These are phyloP conservation scores for Channallabes apus DNA, from an alignment of 2,797 vertebrate species.

Conservation along the genomic window DNA sequence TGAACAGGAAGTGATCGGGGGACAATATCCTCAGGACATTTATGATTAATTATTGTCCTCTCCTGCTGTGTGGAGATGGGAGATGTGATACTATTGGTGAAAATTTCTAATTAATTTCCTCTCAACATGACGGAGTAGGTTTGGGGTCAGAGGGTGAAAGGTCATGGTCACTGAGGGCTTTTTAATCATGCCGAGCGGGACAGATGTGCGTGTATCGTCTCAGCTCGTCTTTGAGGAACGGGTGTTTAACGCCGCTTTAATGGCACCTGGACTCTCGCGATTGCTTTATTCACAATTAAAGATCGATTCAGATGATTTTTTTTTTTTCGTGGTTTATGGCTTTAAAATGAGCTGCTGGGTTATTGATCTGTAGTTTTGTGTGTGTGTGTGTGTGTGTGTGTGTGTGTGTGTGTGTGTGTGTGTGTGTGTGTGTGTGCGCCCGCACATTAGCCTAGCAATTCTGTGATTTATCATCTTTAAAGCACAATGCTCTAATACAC, in stretches of 20 bases:
- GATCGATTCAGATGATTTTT: slow-evolving; percentile 69
- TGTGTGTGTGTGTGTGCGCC: not conserved
- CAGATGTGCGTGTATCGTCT: slow-evolving; percentile 71
- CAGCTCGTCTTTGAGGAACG: slow-evolving; percentile 69
- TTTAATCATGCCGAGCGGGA: slow-evolving; percentile 94
- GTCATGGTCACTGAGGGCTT: slow-evolving; percentile 91
- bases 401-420: too few species aligned
- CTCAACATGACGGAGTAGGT: slow-evolving; percentile 89
- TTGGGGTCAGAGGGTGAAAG: slow-evolving; percentile 87
- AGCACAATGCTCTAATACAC: not conserved
- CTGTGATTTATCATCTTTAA: not conserved
- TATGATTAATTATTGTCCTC: not conserved
- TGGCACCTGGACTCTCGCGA: slow-evolving; percentile 64
- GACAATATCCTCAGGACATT: not conserved
- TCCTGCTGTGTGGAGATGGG: slow-evolving; percentile 55
- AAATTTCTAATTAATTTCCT: slow-evolving; percentile 96
- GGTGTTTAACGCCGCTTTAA: slow-evolving; percentile 81
- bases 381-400: too few species aligned
- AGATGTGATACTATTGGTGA: slow-evolving; percentile 81
- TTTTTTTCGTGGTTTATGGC: slow-evolving; percentile 64
- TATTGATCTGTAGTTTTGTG: slow-evolving; percentile 12
- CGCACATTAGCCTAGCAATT: not conserved
- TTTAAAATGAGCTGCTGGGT: slow-evolving; percentile 77
- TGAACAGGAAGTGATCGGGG: not conserved
- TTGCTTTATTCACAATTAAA: slow-evolving; percentile 74